A percentile compares a stretch with the other conserved stretches of the same genome.
phyloP scores from a whole-genome alignment of 2,797 vertebrate genomes.

The Coreius guichenoti region DNA sequence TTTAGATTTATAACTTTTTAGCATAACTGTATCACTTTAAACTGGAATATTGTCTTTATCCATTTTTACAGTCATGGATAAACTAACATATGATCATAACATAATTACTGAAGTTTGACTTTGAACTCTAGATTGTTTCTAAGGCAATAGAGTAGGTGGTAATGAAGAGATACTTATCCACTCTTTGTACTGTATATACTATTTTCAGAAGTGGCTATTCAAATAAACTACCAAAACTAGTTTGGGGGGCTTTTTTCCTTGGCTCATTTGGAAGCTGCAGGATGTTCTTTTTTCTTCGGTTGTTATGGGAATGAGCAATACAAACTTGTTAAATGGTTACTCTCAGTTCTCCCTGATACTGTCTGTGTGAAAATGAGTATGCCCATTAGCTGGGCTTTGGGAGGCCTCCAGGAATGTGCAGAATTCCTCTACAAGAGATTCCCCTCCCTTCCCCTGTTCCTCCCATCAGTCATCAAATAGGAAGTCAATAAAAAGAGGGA shows the following conservation, averaged over 20 bases:
- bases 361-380: slow-evolving; percentile 51
- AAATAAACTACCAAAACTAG: not conserved
- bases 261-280: not conserved
- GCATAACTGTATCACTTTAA: not conserved
- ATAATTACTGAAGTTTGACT: slow-evolving; percentile 11
- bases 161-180: not conserved
- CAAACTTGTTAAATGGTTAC: slow-evolving; percentile 61
- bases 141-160: no score
- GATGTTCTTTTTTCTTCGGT: not conserved
- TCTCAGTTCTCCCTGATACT: slow-evolving; percentile 16
- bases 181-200: not conserved
- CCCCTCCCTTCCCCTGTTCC: slow-evolving; percentile 19
- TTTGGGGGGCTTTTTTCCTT: not conserved
- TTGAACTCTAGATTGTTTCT: slow-evolving; percentile 5
- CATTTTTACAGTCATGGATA: not conserved
- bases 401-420: slow-evolving; percentile 63
- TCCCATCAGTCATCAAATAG: slow-evolving; percentile 24
- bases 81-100: not conserved
- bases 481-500: slow-evolving; percentile 47
- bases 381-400: slow-evolving; percentile 41
- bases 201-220: not conserved
- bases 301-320: slow-evolving; percentile 66
- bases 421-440: slow-evolving; percentile 41
- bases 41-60: not conserved
- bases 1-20: no score